Evolutionary conservation across 2,797 vertebrate genomes (phyloP).

Genomic region (Etheostoma nigrum): DNA sequence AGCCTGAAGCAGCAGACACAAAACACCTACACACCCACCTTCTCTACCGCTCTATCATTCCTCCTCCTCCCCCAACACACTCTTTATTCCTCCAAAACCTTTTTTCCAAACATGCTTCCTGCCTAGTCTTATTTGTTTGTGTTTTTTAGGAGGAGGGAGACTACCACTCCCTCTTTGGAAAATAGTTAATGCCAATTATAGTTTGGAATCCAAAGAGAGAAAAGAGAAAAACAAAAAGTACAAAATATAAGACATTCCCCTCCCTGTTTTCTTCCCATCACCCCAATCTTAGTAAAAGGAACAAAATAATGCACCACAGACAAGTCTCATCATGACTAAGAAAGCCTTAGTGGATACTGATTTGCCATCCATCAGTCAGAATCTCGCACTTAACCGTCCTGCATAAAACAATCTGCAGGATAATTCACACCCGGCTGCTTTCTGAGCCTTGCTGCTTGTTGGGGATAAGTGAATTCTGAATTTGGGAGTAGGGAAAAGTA

Average conservation of each 20-base stretch:
- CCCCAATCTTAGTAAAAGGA: neutral
- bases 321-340: slow-evolving; percentile 22
- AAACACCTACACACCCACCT: slow-evolving; percentile 44
- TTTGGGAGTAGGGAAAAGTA: slow-evolving; percentile 41
- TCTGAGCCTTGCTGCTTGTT: slow-evolving; percentile 33
- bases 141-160: no score
- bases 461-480: slow-evolving; percentile 57
- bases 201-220: neutral
- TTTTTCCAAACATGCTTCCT: slow-evolving; percentile 4
- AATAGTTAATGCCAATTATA: neutral
- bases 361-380: slow-evolving; percentile 50
- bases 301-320: slow-evolving; percentile 29
- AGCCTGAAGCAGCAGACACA: slow-evolving; percentile 48
- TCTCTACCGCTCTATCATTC: slow-evolving; percentile 24
- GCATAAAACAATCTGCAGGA: slow-evolving; percentile 64
- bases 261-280: slow-evolving; percentile 6
- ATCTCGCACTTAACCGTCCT: slow-evolving; percentile 43
- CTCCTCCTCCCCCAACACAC: slow-evolving; percentile 12
- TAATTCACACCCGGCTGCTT: slow-evolving; percentile 42
- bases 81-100: slow-evolving; percentile 5
- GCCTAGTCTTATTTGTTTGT: neutral
- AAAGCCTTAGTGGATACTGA: slow-evolving; percentile 33
- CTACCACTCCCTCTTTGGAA: slow-evolving; percentile 1
- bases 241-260: neutral
- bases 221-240: neutral